Conservation (phyloP, 2,888 invertebrate species). For the Dione vanillae region DNA sequence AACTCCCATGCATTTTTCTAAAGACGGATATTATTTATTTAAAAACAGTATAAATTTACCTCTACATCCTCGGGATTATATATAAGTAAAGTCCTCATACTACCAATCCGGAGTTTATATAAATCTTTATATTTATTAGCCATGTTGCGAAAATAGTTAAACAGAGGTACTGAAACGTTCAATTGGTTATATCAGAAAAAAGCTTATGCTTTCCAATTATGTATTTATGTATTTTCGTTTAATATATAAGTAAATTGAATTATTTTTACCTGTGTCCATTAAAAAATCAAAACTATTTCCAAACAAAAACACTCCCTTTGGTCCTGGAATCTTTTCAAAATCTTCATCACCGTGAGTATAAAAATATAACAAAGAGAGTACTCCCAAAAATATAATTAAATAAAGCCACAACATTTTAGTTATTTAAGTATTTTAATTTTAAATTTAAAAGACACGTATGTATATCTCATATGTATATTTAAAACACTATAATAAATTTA, state of each 20-base stretch:
- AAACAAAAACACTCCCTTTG: slow-evolving; percentile 45
- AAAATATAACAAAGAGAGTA: slow-evolving; percentile 4
- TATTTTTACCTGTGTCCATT: slow-evolving; percentile 49
- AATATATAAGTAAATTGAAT: not conserved
- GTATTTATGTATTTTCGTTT: not conserved
- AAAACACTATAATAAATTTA: not conserved
- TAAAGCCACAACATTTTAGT: slow-evolving; percentile 11
- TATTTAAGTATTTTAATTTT: not conserved
- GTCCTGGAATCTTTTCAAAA: slow-evolving; percentile 51
- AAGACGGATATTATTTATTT: no score
- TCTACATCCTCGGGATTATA: slow-evolving; percentile 15
- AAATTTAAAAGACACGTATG: no score
- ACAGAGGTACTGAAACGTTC: slow-evolving; percentile 1
- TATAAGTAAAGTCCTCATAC: slow-evolving; percentile 1
- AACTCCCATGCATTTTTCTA: no score
- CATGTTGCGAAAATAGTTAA: slow-evolving; percentile 8
- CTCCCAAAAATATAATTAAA: slow-evolving; percentile 5
- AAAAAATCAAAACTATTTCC: slow-evolving; percentile 50
- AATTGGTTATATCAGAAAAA: not conserved
- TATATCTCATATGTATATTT: no score
- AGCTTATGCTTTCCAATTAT: not conserved
- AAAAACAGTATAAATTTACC: not conserved
- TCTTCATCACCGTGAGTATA: slow-evolving; percentile 46
- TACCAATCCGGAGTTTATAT: not conserved
- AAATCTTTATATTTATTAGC: slow-evolving; percentile 5